Percentiles rank a stretch among this genome's conserved stretches.
phyloP scores from a whole-genome alignment of 2,888 invertebrate genomes.

The Lordiphosa andalusiaca region DNA sequence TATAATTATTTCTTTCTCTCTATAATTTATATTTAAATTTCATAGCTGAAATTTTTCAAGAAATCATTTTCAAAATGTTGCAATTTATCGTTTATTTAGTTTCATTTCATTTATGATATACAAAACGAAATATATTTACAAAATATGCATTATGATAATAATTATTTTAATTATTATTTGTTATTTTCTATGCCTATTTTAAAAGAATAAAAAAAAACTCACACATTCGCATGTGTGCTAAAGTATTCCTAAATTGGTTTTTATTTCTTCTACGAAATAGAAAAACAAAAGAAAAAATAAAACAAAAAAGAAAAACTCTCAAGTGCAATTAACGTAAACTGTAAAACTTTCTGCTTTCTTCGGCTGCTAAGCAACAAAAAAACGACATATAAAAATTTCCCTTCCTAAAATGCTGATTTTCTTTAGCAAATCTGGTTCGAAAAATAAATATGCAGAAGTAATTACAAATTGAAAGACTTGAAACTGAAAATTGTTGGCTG shows the following conservation, averaged over 20 bases:
- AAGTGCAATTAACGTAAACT: slow-evolving; percentile 66
- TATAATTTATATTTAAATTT: slow-evolving; percentile 56
- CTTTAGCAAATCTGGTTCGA: slow-evolving; percentile 6
- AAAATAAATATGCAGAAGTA: slow-evolving; percentile 7
- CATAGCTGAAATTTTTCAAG: slow-evolving; percentile 51
- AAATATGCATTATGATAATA: slow-evolving; percentile 16
- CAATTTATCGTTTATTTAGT: slow-evolving; percentile 55
- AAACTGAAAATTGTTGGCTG: slow-evolving; percentile 63
- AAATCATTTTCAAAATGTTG: slow-evolving; percentile 48
- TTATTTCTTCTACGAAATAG: slow-evolving; percentile 10
- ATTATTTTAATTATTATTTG: slow-evolving; percentile 63
- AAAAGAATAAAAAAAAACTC: slow-evolving; percentile 49
- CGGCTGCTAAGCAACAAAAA: slow-evolving; percentile 38
- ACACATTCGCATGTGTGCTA: slow-evolving; percentile 37
- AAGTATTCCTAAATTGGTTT: slow-evolving; percentile 35
- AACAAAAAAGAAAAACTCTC: slow-evolving; percentile 47
- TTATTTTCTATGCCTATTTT: slow-evolving; percentile 65
- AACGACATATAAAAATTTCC: slow-evolving; percentile 2
- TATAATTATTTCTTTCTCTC: slow-evolving; percentile 66
- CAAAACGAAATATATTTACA: slow-evolving; percentile 30
- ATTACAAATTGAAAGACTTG: slow-evolving; percentile 66
- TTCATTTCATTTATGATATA: slow-evolving; percentile 44
- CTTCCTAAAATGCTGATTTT: background rate
- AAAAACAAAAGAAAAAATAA: slow-evolving; percentile 3
- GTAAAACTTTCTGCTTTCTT: slow-evolving; percentile 64